Evolutionary conservation across 1,140 invertebrate genomes (phyloP), one percentile per base, ranked within the genome.

Genomic region (Pseudomyrmex flavicornis): DNA sequence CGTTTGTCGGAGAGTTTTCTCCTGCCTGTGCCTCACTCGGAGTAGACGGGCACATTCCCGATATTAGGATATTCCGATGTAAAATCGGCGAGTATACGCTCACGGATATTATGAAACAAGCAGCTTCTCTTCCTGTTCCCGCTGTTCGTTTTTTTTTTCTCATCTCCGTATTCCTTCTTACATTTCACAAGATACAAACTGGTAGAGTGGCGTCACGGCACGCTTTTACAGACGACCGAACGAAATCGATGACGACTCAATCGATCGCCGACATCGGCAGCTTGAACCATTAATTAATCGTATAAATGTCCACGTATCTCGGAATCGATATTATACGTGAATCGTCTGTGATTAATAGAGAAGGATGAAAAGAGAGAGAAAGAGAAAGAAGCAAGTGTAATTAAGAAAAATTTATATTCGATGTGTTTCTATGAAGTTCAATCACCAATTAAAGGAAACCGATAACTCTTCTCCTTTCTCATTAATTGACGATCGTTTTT

Each of bases 261-360:
- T 70, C 54, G 46, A 79, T 79, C 22, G 20, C 15, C 15, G 65
- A 70, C 65, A 22, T 26, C n/a, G n/a, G 15, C 58, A 79, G 58
- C 15, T 48, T 54, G 12, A 26, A 35, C n/a, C 74, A 77, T 77
- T 76, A 76, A 76, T 76, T 26, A 76, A 76, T 76, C n/a, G 74
- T 66, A 66, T 12, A 35, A 66, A 26, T 4, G 7, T n/a, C 58
- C 12, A 5, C n/a, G 17, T 63, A 7, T 15, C 5, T 17, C 35
- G 7, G 20, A 15, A 66, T 35, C 62, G 46, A 66, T 54, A 54
- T 44, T 52, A 17, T 17, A 15, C 52, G 7, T 58, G 20, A 69
- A 70, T 68, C 17, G 20, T 48, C 15, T 79, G n/a, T 69, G 75
- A 79, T 79, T 48, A 69, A 79, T 68, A 56, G 48, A 35, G 0